Evolutionary conservation across 2,888 invertebrate genomes (phyloP).

Genomic region (Lepidocyrtinus sp.): DNA sequence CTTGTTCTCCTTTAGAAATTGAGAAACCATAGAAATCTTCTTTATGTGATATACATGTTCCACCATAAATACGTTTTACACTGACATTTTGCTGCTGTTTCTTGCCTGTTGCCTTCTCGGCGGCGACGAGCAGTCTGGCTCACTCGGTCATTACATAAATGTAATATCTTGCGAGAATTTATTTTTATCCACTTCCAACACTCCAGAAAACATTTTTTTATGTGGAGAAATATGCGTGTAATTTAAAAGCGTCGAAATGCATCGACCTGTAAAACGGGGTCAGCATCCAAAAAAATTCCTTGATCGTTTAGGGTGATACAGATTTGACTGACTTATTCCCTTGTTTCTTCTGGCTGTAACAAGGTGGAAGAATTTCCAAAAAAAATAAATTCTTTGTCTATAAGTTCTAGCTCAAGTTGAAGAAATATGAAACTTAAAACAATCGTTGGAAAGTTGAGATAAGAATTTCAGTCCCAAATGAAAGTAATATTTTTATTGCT

Average conservation of each 20-base stretch:
- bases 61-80: neutral
- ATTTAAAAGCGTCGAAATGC: neutral
- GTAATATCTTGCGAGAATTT: too few species aligned
- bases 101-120: constrained; percentile 1
- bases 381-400: neutral
- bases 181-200: too few species aligned
- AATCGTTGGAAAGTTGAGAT: neutral
- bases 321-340: neutral
- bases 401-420: neutral
- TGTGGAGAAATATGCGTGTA: neutral
- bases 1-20: neutral
- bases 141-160: too few species aligned
- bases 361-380: neutral
- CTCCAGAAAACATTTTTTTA: neutral
- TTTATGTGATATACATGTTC: neutral
- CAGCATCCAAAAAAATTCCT: neutral
- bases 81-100: neutral
- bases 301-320: neutral
- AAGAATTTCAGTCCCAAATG: neutral
- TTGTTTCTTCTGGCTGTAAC: neutral
- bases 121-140: constrained; percentile 58
- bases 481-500: too few species aligned
- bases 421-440: neutral
- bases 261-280: neutral
- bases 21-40: neutral